Conservation (phyloP, 2,113 vertebrate species). For the Ptilorrhoa leucosticta region DNA sequence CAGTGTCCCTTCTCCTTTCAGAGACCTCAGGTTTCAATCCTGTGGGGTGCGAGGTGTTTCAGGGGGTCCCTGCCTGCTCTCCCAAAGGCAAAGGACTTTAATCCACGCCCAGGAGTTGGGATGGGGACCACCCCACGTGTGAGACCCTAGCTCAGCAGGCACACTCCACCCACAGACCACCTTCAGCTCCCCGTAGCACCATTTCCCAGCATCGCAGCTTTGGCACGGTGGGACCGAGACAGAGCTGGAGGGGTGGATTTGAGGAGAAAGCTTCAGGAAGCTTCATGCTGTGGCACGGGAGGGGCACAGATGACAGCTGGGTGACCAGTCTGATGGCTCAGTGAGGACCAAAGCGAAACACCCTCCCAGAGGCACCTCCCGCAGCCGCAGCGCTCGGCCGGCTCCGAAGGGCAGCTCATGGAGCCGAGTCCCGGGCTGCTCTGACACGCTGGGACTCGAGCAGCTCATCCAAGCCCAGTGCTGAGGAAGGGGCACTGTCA, state of each 20-base stretch:
- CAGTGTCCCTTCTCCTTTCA: not conserved
- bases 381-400: not conserved
- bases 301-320: not conserved
- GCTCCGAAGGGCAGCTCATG: not conserved
- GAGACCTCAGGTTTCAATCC: not conserved
- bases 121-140: not conserved
- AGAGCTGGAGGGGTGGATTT: not conserved
- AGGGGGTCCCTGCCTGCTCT: not conserved
- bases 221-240: not conserved
- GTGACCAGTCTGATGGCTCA: not conserved
- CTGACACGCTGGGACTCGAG: not conserved
- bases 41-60: not conserved
- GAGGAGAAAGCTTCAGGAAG: not conserved
- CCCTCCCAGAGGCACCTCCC: fast-evolving
- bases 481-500: not conserved
- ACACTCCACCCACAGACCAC: not conserved
- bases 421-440: not conserved
- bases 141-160: not conserved
- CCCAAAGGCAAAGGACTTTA: not conserved
- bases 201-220: not conserved
- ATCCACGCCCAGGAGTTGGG: not conserved
- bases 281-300: not conserved
- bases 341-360: not conserved
- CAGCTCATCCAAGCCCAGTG: not conserved
- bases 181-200: not conserved